Evolutionary conservation across 2,113 vertebrate genomes (phyloP).

Genomic region (Syngnathoides biaculeatus): DNA sequence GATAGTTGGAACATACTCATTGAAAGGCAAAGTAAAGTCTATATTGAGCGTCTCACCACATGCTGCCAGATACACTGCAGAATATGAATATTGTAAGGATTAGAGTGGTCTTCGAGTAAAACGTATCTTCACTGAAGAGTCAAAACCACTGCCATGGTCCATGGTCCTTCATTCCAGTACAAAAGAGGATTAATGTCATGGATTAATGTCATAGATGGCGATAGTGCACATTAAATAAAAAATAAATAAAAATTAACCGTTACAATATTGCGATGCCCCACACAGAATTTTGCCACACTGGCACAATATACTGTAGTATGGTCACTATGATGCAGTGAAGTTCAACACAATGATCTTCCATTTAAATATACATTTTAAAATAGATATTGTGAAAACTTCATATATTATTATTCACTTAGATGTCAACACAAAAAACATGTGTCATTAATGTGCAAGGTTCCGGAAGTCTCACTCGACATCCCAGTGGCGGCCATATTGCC

Average conservation of each 20-base stretch:
- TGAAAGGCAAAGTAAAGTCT: conserved; percentile 94
- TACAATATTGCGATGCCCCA: background rate
- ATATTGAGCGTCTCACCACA: conserved; percentile 96
- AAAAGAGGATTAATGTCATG: conserved; percentile 8
- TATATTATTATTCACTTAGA: too few species aligned
- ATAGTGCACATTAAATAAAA: background rate
- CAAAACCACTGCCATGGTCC: conserved; percentile 1
- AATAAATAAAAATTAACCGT: too few species aligned
- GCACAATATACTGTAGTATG: background rate
- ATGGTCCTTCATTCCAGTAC: background rate
- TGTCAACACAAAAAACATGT: too few species aligned
- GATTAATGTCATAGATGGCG: background rate
- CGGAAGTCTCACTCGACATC: too few species aligned
- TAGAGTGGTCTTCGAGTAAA: conserved; percentile 3
- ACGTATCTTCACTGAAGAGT: conserved; percentile 16
- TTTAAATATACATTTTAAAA: too few species aligned
- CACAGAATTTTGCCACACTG: background rate
- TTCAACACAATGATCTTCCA: background rate
- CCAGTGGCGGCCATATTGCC: too few species aligned
- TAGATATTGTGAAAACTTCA: too few species aligned
- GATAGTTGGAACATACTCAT: conserved; percentile 90
- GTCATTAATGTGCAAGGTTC: too few species aligned
- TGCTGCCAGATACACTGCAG: conserved; percentile 92
- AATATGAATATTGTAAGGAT: conserved; percentile 36
- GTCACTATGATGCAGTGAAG: background rate